A percentile compares a stretch with the other conserved stretches of the same genome.
Evolutionary conservation across 2,113 vertebrate species (phyloP).

Genomic region (Cyanoliseus patagonus): DNA sequence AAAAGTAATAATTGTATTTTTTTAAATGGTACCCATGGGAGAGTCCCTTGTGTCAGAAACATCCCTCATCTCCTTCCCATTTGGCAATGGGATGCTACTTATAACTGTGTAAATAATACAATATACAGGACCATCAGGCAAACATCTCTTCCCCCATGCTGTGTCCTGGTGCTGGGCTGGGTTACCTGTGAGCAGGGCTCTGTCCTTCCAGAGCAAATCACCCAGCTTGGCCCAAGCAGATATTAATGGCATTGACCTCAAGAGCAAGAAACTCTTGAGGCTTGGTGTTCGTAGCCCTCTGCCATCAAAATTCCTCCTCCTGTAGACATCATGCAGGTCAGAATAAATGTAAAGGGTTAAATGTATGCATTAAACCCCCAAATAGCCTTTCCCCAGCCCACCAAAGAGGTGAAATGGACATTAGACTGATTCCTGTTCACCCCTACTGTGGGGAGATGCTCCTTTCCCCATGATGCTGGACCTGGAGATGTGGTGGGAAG

Average conservation of each 20-base stretch:
- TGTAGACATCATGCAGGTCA: background rate
- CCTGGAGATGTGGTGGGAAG: background rate
- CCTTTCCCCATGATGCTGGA: background rate
- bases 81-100: background rate
- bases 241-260: background rate
- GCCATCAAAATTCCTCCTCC: background rate
- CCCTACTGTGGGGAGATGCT: background rate
- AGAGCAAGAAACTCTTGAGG: background rate
- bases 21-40: slow-evolving; percentile 19
- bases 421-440: background rate
- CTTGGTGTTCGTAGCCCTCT: fast-evolving
- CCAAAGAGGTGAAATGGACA: background rate
- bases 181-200: background rate
- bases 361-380: background rate
- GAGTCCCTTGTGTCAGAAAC: background rate
- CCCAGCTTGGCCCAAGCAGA: background rate
- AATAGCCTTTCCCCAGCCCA: background rate
- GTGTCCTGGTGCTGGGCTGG: background rate
- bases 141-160: background rate
- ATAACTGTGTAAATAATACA: background rate
- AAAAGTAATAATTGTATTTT: background rate
- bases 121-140: background rate
- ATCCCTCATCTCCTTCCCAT: background rate
- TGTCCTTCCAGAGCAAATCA: background rate
- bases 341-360: background rate